Conservation (phyloP, 2,888 invertebrate genomes). For the Oxyscelio sp. region DNA sequence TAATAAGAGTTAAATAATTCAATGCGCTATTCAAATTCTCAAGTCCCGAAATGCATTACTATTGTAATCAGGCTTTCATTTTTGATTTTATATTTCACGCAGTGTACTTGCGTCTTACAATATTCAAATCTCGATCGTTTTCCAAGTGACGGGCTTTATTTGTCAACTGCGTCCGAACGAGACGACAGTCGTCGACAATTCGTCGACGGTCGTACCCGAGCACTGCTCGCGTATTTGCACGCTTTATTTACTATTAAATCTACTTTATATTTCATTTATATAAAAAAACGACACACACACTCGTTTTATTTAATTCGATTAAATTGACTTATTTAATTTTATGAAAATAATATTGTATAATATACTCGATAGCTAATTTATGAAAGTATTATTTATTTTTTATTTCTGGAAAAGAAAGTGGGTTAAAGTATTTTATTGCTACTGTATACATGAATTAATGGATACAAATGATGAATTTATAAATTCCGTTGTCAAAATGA, state of each 20-base stretch:
- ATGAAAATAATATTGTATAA: no score
- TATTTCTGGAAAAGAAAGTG: no score
- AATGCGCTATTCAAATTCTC: conserved; percentile 10
- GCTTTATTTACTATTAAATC: conserved; percentile 7
- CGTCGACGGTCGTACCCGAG: background rate
- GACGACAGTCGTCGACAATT: background rate
- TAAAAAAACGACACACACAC: no score
- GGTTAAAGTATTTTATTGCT: no score
- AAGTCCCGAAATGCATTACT: conserved; percentile 1
- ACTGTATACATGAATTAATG: no score
- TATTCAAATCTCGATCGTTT: conserved; percentile 3
- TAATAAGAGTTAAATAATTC: conserved; percentile 34
- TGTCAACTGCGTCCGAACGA: background rate
- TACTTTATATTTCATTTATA: conserved; percentile 11
- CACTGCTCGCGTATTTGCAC: background rate
- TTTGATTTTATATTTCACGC: conserved; percentile 27
- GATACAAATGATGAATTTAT: no score
- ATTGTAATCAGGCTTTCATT: conserved; percentile 21
- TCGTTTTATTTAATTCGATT: conserved; percentile 40
- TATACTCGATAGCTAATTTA: no score
- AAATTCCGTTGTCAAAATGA: no score
- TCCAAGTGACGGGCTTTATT: background rate
- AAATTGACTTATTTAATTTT: conserved; percentile 48
- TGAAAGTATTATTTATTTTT: no score
- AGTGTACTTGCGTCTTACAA: background rate